Percentiles rank a stretch among this genome's conserved stretches.
These are phyloP conservation scores for Amiota communis DNA, from an alignment of 2,888 invertebrate genomes.

Conservation along the genomic window DNA sequence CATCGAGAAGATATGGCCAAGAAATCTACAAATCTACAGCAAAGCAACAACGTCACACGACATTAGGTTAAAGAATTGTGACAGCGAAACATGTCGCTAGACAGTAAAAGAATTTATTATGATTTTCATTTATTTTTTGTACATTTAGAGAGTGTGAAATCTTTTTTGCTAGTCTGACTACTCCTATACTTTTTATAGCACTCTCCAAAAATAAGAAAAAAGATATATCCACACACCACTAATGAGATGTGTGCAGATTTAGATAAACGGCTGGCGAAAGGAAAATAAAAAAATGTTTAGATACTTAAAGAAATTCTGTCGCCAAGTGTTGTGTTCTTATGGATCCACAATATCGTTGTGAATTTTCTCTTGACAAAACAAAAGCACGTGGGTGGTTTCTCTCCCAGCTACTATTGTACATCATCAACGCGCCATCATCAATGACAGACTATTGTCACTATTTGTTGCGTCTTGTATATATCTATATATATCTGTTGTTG, in stretches of 20 bases:
- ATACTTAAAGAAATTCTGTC: slow-evolving; percentile 4
- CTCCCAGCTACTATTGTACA: background rate
- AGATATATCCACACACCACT: background rate
- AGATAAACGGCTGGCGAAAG: slow-evolving; percentile 6
- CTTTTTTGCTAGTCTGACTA: too few species aligned
- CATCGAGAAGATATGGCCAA: background rate
- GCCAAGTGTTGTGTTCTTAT: slow-evolving; percentile 17
- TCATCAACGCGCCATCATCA: slow-evolving; percentile 7
- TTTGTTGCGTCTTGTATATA: too few species aligned
- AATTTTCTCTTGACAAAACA: too few species aligned
- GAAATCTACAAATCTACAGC: background rate
- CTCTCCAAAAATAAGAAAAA: background rate
- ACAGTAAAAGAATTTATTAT: slow-evolving; percentile 21
- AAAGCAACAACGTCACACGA: slow-evolving; percentile 1
- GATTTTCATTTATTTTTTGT: background rate
- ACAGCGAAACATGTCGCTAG: slow-evolving; percentile 2
- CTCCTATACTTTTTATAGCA: background rate
- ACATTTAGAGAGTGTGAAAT: too few species aligned
- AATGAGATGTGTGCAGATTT: slow-evolving; percentile 21
- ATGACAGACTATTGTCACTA: slow-evolving; percentile 24
- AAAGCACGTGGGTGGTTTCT: slow-evolving; percentile 16
- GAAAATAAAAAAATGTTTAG: background rate
- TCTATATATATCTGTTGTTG: too few species aligned
- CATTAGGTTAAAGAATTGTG: slow-evolving; percentile 15
- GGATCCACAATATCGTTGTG: background rate